Evolutionary conservation across 2,888 invertebrate genomes (phyloP), one percentile per base, ranked within the genome.

Genomic region (Ophion costatus): DNA sequence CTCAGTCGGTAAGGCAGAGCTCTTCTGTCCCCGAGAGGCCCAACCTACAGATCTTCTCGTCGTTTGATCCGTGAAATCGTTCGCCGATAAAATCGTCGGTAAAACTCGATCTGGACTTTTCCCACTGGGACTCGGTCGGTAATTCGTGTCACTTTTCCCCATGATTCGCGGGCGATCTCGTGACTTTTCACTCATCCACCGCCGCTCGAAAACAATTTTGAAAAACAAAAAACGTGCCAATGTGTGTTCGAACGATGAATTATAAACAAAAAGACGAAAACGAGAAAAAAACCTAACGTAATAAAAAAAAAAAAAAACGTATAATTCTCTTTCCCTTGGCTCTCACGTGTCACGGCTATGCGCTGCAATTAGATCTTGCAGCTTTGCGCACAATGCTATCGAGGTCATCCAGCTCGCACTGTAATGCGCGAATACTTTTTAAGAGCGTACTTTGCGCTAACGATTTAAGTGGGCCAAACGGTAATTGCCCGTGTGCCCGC

Each of bases 211-310:
- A 64, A 61, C 24, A n/a, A n/a, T 22, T 29, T 14, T 38, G n/a
- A n/a, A n/a, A n/a, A n/a, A n/a, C n/a, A 38, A 22, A 82, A 61
- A 82, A 80, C 69, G 85, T 85, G 85, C 85, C 85, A 82, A 85
- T 82, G 71, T 82, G 85, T 85, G 85, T 82, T 85, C 80, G 73
- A 82, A 80, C 73, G 73, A 80, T 22, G 24, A 74, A 82, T 82
- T 69, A 45, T 38, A 51, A 66, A 51, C 29, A 33, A 33, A 69
- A 20, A 38, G 22, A 61, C 9, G 33, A 29, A 76, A 71, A 45
- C 24, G 10, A 17, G 10, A 70, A 42, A 69, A 69, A 11, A 7
- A 11, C 24, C 0, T 45, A 45, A 45, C 17, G 14, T 63, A 61
- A 2, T 22, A 56, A 38, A 2, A 66, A 51, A 71, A 0, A 51